A percentile compares a stretch with the other conserved stretches of the same genome.
Evolutionary conservation across 2,113 vertebrate genomes (phyloP).

Genomic region (Podocnemis expansa): DNA sequence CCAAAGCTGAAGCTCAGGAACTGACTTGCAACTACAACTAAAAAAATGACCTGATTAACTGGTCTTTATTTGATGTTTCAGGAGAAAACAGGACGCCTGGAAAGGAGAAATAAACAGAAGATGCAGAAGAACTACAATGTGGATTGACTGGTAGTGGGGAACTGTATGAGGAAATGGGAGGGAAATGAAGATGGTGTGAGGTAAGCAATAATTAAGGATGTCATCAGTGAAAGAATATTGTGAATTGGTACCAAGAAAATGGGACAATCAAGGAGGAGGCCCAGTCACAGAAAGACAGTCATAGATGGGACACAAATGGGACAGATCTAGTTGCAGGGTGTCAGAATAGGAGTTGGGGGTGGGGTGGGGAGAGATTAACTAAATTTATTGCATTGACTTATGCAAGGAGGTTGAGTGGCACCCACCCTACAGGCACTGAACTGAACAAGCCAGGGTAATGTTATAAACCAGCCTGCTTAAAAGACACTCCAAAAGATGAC

Average conservation of each 20-base stretch:
- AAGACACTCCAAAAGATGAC: not conserved
- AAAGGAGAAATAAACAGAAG: not conserved
- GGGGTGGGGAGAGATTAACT: too few relatives aligned
- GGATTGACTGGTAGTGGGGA: not conserved
- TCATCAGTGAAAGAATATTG: not conserved
- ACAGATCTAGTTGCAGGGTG: not conserved
- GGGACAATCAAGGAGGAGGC: not conserved
- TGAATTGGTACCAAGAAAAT: not conserved
- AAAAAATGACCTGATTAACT: not conserved
- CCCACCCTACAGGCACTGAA: not conserved
- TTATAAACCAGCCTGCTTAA: not conserved
- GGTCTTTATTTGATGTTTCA: not conserved
- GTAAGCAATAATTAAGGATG: not conserved
- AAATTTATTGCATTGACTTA: not conserved
- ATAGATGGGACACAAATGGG: not conserved
- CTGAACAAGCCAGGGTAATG: not conserved
- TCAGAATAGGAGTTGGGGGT: not conserved
- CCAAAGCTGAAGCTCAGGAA: not conserved
- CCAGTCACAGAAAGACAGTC: not conserved
- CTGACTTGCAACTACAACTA: not conserved
- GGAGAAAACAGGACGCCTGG: not conserved
- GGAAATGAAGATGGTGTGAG: not conserved
- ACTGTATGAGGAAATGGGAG: not conserved
- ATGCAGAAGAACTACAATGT: not conserved
- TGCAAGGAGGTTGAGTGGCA: not conserved